Percentiles rank a stretch among this genome's conserved stretches.
These are phyloP conservation scores for Neocloeon triangulifer DNA, from an alignment of 1,140 invertebrate genomes.

Conservation along the genomic window DNA sequence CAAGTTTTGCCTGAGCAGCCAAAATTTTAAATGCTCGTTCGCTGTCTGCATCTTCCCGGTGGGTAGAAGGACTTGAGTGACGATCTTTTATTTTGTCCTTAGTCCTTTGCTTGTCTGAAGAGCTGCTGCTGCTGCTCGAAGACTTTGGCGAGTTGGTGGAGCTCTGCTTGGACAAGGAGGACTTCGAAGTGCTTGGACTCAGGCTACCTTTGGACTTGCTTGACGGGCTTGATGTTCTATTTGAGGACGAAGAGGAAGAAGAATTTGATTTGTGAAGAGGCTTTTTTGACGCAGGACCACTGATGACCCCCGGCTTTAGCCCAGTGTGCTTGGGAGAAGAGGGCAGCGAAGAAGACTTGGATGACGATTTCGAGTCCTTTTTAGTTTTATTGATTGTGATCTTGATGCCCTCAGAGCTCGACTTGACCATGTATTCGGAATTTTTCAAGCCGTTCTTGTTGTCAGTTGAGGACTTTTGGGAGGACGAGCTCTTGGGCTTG, in stretches of 20 bases:
- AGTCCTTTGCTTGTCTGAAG: slow-evolving; percentile 17
- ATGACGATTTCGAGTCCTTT: slow-evolving; percentile 25
- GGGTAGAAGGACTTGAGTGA: slow-evolving; percentile 31
- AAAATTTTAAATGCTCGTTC: slow-evolving; percentile 25
- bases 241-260: slow-evolving; percentile 12
- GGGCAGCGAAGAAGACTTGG: slow-evolving; percentile 20
- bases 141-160: slow-evolving; percentile 21
- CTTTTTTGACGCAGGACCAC: slow-evolving; percentile 57
- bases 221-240: slow-evolving; percentile 3
- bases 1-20: slow-evolving; percentile 26
- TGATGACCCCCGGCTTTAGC: slow-evolving; percentile 59
- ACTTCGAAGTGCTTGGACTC: slow-evolving; percentile 25
- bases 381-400: slow-evolving; percentile 69
- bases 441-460: slow-evolving; percentile 25
- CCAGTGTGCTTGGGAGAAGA: slow-evolving; percentile 37
- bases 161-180: slow-evolving; percentile 20
- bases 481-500: neutral
- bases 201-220: slow-evolving; percentile 18
- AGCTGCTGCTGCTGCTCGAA: slow-evolving; percentile 19
- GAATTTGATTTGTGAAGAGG: slow-evolving; percentile 23
- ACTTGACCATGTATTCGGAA: slow-evolving; percentile 65
- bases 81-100: slow-evolving; percentile 9
- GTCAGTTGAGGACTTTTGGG: slow-evolving; percentile 5
- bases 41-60: slow-evolving; percentile 33
- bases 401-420: slow-evolving; percentile 65